These are phyloP conservation scores for Zoanthus sociatus DNA, from an alignment of 92 coral and sea anemone species.

Conservation along the genomic window DNA sequence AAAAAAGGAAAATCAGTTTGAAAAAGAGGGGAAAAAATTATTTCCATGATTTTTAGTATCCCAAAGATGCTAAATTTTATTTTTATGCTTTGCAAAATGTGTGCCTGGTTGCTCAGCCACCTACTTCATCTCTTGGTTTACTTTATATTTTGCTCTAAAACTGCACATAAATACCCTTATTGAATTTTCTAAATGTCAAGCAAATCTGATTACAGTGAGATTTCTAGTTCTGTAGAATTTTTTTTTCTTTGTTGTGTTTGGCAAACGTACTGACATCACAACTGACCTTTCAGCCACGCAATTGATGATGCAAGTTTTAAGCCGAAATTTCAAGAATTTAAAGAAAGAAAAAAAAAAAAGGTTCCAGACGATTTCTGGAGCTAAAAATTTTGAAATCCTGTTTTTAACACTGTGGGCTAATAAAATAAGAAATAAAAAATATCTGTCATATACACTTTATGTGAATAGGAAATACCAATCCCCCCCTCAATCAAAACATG, in stretches of 20 bases:
- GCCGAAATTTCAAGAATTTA: neutral
- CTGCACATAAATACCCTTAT: neutral
- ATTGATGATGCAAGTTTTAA: neutral
- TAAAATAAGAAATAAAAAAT: conserved; percentile 2
- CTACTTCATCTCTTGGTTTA: no score
- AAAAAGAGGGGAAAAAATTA: no score
- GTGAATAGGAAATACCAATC: conserved; percentile 5
- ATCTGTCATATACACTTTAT: conserved; percentile 5
- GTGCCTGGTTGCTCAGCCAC: no score
- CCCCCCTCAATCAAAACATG: neutral
- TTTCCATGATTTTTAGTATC: no score
- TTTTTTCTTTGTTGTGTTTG: neutral
- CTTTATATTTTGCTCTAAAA: no score
- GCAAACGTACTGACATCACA: neutral
- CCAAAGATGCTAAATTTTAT: no score
- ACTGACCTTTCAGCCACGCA: neutral
- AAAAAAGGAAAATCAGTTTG: no score
- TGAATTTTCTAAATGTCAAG: neutral
- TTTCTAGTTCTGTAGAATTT: no score
- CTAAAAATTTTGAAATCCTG: neutral
- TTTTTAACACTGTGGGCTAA: conserved; percentile 3
- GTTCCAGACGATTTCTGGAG: neutral
- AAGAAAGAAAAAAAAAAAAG: neutral
- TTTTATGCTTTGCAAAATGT: no score
- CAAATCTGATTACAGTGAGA: no score